Percentiles rank a stretch among this genome's conserved stretches.
Evolutionary conservation across 1,140 invertebrate species (phyloP).

Genomic region (Drosophila bifasciata): DNA sequence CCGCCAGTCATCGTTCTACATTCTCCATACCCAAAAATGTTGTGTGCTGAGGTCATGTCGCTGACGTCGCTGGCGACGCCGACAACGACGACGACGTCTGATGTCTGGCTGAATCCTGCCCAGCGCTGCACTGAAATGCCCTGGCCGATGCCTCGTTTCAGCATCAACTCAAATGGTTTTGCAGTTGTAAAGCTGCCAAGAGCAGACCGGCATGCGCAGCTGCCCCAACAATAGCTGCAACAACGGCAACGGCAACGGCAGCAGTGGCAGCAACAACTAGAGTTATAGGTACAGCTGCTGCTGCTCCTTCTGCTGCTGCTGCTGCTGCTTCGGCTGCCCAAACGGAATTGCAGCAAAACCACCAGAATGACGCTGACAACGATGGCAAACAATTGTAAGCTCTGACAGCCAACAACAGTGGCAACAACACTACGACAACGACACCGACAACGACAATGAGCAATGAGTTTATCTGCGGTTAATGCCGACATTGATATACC

Average conservation of each 20-base stretch:
- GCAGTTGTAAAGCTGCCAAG: slow-evolving; percentile 78
- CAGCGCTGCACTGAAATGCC: slow-evolving; percentile 16
- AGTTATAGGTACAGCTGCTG: slow-evolving; percentile 59
- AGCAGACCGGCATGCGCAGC: slow-evolving; percentile 51
- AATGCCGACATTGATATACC: slow-evolving; percentile 49
- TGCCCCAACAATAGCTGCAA: slow-evolving; percentile 33
- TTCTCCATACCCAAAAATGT: slow-evolving; percentile 35
- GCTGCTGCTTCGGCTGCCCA: slow-evolving; percentile 6
- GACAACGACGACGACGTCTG: slow-evolving; percentile 35
- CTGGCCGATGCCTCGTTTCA: slow-evolving; percentile 30
- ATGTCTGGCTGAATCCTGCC: slow-evolving; percentile 40
- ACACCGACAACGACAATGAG: slow-evolving; percentile 24
- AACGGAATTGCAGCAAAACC: slow-evolving; percentile 58
- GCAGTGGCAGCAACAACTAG: slow-evolving; percentile 39
- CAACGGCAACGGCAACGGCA: slow-evolving; percentile 36
- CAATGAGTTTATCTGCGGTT: slow-evolving; percentile 33
- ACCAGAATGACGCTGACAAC: slow-evolving; percentile 45
- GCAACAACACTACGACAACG: slow-evolving; percentile 33
- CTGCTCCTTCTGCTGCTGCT: slow-evolving; percentile 20
- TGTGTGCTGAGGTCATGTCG: slow-evolving; percentile 78
- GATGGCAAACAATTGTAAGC: slow-evolving; percentile 80
- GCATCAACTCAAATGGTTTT: slow-evolving; percentile 70
- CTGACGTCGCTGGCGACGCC: slow-evolving; percentile 57
- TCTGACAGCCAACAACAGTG: slow-evolving; percentile 74
- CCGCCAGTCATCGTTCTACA: slow-evolving; percentile 5